Conservation (phyloP, 2,113 vertebrate species). For the Microcebus tavaratra region DNA sequence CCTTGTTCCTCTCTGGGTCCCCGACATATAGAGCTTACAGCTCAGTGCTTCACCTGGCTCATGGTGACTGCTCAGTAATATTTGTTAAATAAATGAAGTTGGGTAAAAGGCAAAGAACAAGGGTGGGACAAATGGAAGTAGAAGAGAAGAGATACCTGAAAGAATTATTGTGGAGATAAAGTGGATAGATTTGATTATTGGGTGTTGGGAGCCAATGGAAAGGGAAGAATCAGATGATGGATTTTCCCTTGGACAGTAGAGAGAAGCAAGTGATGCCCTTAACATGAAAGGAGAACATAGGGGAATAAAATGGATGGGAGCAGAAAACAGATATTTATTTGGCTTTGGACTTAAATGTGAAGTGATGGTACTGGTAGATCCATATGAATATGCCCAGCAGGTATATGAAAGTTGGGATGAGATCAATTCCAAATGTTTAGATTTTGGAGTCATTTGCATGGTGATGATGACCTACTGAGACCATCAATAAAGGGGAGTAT, state of each 20-base stretch:
- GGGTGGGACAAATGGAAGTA: not conserved
- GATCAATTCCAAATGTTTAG: not conserved
- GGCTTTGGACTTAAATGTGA: not conserved
- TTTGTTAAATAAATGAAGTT: not conserved
- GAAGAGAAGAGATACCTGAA: not conserved
- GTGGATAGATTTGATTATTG: not conserved
- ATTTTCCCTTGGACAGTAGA: not conserved
- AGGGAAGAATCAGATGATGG: not conserved
- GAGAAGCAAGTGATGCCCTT: not conserved
- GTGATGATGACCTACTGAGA: not conserved
- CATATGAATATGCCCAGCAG: not conserved
- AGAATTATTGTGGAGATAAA: not conserved
- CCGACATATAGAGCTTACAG: not conserved
- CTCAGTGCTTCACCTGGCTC: not conserved
- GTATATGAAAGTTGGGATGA: not conserved
- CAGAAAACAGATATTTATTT: not conserved
- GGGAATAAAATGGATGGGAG: not conserved
- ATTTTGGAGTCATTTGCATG: not conserved
- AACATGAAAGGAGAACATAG: not conserved
- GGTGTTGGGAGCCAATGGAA: not conserved
- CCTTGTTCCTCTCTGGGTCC: not conserved
- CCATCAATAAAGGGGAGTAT: not conserved
- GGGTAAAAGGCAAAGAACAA: not conserved
- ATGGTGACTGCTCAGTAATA: not conserved
- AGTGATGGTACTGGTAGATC: not conserved